Conservation (phyloP, 1,140 invertebrate genomes). For the Trialeurodes vaporariorum region DNA sequence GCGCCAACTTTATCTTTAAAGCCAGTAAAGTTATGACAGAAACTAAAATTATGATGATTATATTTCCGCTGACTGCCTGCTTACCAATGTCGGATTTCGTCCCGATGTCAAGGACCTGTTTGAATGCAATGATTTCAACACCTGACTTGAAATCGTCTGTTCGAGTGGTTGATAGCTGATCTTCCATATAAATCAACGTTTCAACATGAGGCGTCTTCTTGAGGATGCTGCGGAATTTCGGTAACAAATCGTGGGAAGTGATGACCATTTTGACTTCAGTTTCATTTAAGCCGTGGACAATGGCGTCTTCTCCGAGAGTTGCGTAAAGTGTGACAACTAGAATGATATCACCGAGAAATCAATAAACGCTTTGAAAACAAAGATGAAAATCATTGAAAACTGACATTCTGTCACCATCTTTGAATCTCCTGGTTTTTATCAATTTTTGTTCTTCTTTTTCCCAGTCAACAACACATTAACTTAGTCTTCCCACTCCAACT, state of each 20-base stretch:
- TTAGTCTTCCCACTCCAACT: too few relatives aligned
- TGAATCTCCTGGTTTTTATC: too few relatives aligned
- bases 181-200: constrained; percentile 80
- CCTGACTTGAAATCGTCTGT: constrained; percentile 51
- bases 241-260: constrained; percentile 75
- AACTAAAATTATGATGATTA: too few relatives aligned
- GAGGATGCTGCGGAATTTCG: constrained; percentile 74
- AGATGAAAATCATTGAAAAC: background rate
- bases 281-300: constrained; percentile 91
- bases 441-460: background rate
- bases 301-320: constrained; percentile 90
- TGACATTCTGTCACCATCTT: too few relatives aligned
- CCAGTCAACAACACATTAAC: background rate
- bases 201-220: constrained; percentile 52
- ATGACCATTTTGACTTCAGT: constrained; percentile 86
- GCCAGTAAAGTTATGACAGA: too few relatives aligned
- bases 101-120: constrained; percentile 39
- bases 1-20: too few relatives aligned
- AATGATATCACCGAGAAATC: constrained; percentile 33
- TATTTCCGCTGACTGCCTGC: too few relatives aligned
- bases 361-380: background rate
- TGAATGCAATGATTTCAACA: constrained; percentile 51
- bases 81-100: constrained; percentile 13
- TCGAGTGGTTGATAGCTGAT: constrained; percentile 60
- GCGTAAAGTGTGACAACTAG: constrained; percentile 91